phyloP scores from a whole-genome alignment of 2,797 vertebrate genomes.

The Malacoraja senta region DNA sequence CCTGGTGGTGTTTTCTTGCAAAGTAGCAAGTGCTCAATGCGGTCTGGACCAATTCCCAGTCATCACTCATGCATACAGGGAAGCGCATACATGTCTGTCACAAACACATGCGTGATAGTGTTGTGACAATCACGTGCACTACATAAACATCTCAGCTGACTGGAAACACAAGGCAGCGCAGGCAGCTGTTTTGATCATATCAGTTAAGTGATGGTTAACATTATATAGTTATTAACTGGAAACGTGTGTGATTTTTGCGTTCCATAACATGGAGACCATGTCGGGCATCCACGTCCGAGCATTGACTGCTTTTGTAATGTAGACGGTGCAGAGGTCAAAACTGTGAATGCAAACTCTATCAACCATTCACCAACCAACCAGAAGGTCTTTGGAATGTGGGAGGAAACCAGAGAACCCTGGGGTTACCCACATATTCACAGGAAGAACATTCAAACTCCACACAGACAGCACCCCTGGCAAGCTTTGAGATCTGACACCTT shows the following conservation, averaged over 20 bases:
- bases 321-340: neutral
- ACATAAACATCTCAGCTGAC: neutral
- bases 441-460: too few relatives aligned
- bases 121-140: constrained; percentile 5
- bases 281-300: too few relatives aligned
- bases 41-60: neutral
- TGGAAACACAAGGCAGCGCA: neutral
- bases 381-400: too few relatives aligned
- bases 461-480: too few relatives aligned
- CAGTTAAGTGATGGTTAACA: neutral
- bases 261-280: neutral
- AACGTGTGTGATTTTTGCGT: neutral
- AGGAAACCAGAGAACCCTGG: too few relatives aligned
- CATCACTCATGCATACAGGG: neutral
- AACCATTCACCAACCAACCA: too few relatives aligned
- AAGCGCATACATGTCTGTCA: neutral
- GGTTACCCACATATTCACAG: too few relatives aligned
- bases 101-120: constrained; percentile 19
- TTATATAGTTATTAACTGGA: neutral
- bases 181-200: neutral
- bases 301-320: neutral
- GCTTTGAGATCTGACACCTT: too few relatives aligned
- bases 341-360: neutral
- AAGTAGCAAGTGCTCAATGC: neutral
- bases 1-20: neutral